Base-by-base conservation (phyloP, 2,797 vertebrate genomes). In the Melanogrammus aeglefinus region DNA sequence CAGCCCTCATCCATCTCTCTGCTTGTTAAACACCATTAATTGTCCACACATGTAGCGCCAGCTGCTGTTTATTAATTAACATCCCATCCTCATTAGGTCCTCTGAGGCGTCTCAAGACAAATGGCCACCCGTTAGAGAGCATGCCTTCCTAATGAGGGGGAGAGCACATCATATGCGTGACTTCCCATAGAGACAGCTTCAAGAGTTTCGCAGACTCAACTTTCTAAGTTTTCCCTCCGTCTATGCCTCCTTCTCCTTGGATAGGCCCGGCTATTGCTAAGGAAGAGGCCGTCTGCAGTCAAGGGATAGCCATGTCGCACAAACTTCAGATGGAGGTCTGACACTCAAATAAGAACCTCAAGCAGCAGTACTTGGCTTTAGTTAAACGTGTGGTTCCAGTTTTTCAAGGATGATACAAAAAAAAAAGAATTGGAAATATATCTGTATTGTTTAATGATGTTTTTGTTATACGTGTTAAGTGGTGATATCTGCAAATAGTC, bases 51-150 rank as follows among this genome's bases (percentile, higher is more conserved):
- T 91, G 88, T 89, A 87, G 75, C 80, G 47, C 78, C 75, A 75
- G 78, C 78, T 36, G 75, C 86, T 92, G 90, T 92, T 92, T 93
- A 93, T 93, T 93, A 92, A 93, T 93, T 92, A 89, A 87, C 88
- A 89, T 84, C 85, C 88, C 84, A 77, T 87, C 87, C 88, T 85
- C 90, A 92, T 92, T 92, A 91, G 82, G 82, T 78, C 77, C 83
- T 87, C 91, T 89, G 87, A 87, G 87, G 81, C 71, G 85, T 86
- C 82, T 86, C 78, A 44, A 88, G 91, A 93, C 84, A 90, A 92
- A 93, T 91, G 78, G 76, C 85, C 81, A 27, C 75, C 76, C 82
- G 88, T 92, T 91, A 92, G 81, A 88, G 78, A 84, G 79, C 82
- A 83, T 79, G 66, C 75, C 82, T 80, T 80, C 80, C 77, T 88